phyloP scores from a whole-genome alignment of 2,113 vertebrate genomes.

The Hypomesus transpacificus region DNA sequence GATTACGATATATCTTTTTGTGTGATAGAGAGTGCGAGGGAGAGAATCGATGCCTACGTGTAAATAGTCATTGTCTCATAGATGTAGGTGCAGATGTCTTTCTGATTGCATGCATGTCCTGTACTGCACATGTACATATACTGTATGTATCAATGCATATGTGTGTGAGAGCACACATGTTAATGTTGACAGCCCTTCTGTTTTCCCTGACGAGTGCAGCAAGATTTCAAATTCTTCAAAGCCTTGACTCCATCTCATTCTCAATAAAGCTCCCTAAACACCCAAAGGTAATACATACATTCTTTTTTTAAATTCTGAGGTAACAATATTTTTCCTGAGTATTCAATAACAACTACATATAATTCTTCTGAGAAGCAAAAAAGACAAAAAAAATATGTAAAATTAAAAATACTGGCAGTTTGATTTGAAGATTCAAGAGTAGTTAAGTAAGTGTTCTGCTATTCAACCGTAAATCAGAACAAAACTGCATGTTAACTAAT shows the following conservation, averaged over 20 bases:
- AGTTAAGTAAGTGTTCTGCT: neutral
- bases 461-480: neutral
- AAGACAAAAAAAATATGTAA: conserved; percentile 50
- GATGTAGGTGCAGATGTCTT: too few species aligned
- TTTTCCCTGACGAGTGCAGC: conserved; percentile 59
- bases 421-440: neutral
- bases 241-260: conserved; percentile 43
- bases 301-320: conserved; percentile 74
- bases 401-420: conserved; percentile 36
- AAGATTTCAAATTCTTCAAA: conserved; percentile 38
- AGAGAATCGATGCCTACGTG: neutral
- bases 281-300: conserved; percentile 66
- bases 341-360: conserved; percentile 78
- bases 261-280: conserved; percentile 57
- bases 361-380: conserved; percentile 61
- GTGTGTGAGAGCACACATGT: neutral
- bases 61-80: too few species aligned
- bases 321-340: conserved; percentile 92
- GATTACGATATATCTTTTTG: neutral
- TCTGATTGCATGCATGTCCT: too few species aligned
- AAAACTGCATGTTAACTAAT: neutral
- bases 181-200: conserved; percentile 49
- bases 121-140: too few species aligned
- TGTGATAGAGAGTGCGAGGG: neutral
- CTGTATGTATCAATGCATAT: neutral